Conservation (phyloP, 1,140 invertebrate species). For the Pteromalus puparum region DNA sequence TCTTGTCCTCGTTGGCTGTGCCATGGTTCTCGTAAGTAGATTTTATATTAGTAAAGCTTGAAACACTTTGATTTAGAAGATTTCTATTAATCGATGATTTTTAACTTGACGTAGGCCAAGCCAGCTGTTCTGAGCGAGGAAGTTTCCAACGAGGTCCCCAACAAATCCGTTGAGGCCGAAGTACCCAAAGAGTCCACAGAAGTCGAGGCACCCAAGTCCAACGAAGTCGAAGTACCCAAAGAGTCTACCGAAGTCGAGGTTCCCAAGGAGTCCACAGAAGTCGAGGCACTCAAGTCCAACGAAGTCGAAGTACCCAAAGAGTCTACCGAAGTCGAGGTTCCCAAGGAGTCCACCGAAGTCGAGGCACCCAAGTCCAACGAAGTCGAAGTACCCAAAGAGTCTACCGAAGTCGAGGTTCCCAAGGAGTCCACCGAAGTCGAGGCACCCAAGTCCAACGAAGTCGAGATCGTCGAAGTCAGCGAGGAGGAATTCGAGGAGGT, state of each 20-base stretch:
- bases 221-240: background rate
- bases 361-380: background rate
- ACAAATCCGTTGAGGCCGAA: background rate
- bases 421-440: background rate
- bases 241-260: background rate
- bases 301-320: background rate
- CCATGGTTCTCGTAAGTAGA: conserved; percentile 5
- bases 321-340: background rate
- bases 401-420: background rate
- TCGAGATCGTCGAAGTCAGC: background rate
- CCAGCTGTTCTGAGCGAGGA: background rate
- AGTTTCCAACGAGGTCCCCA: background rate
- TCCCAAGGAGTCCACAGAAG: background rate
- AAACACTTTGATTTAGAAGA: background rate
- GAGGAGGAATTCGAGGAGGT: background rate
- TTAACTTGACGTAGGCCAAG: background rate
- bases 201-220: no score
- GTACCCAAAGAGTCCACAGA: background rate
- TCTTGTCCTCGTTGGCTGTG: conserved; percentile 11
- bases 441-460: background rate
- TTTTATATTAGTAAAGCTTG: background rate
- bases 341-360: background rate
- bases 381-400: background rate
- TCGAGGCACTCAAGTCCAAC: background rate
- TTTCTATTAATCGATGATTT: no score